phyloP scores from a whole-genome alignment of 2,113 vertebrate genomes.

The Sclerurus mexicanus region DNA sequence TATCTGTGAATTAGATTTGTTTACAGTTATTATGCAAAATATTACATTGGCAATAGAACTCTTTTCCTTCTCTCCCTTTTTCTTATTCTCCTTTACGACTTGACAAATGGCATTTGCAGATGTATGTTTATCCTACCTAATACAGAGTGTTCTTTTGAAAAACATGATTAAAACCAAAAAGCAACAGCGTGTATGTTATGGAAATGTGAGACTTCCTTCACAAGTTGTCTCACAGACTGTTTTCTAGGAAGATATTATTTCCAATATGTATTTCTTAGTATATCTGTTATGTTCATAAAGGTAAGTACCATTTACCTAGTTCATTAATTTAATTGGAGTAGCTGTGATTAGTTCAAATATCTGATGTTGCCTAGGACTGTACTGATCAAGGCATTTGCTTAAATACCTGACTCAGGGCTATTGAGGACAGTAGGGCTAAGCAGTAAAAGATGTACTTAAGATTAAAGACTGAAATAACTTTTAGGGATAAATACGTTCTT shows the following conservation, averaged over 20 bases:
- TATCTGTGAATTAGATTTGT: not conserved
- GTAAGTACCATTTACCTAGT: not conserved
- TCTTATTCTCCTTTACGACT: not conserved
- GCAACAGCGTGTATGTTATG: not conserved
- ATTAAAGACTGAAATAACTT: not conserved
- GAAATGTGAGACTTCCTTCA: not conserved
- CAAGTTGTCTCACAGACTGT: not conserved
- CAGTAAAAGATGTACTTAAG: not conserved
- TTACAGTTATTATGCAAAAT: not conserved
- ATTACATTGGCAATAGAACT: not conserved
- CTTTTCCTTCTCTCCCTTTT: not conserved
- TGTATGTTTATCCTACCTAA: not conserved
- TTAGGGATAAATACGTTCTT: not conserved
- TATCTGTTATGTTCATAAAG: not conserved
- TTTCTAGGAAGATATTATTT: not conserved
- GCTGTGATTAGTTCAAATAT: not conserved
- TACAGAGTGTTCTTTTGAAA: not conserved
- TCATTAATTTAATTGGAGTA: constrained; percentile 1
- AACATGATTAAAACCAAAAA: not conserved
- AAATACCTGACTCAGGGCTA: not conserved
- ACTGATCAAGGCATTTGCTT: not conserved
- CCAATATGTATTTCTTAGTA: not conserved
- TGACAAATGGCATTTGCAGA: not conserved
- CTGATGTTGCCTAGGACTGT: not conserved
- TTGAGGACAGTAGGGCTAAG: not conserved